Conservation (phyloP, 1,140 invertebrate species). For the Cotesia typhae region DNA sequence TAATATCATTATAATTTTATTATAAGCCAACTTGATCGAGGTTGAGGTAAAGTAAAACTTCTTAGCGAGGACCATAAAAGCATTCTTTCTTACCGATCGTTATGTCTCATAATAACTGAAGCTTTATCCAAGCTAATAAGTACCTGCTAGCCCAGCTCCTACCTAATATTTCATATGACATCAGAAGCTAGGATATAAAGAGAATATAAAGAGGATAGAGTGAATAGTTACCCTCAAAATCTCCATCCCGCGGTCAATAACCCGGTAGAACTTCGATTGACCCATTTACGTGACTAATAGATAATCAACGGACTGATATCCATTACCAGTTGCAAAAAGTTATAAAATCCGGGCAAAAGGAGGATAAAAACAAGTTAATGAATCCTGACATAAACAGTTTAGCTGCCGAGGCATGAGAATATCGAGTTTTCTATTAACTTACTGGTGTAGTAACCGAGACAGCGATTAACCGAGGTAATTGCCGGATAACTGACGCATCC, state of each 20-base stretch:
- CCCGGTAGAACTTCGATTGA: conserved; percentile 32
- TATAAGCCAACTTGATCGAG: conserved; percentile 1
- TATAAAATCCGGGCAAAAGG: conserved; percentile 22
- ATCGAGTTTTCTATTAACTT: conserved; percentile 45
- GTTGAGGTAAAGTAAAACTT: conserved; percentile 7
- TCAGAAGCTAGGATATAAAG: not conserved
- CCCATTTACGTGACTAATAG: conserved; percentile 33
- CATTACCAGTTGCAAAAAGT: conserved; percentile 34
- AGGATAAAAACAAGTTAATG: too few relatives aligned
- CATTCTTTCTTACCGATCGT: conserved; percentile 16
- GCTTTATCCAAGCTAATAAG: not conserved
- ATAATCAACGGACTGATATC: conserved; percentile 37
- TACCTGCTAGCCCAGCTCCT: too few relatives aligned
- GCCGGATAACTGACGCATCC: conserved; percentile 12
- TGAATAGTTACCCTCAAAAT: conserved; percentile 1
- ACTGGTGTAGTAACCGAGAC: conserved; percentile 13
- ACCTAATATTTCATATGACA: too few relatives aligned
- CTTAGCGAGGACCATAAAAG: conserved; percentile 29
- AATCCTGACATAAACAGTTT: conserved; percentile 1
- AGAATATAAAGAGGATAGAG: not conserved
- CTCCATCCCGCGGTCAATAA: not conserved
- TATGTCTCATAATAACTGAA: not conserved
- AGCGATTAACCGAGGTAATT: conserved; percentile 27
- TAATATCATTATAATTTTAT: conserved; percentile 6
- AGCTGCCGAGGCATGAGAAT: conserved; percentile 18